These are phyloP conservation scores for Gobius niger DNA, from an alignment of 2,113 vertebrate species.

Conservation along the genomic window DNA sequence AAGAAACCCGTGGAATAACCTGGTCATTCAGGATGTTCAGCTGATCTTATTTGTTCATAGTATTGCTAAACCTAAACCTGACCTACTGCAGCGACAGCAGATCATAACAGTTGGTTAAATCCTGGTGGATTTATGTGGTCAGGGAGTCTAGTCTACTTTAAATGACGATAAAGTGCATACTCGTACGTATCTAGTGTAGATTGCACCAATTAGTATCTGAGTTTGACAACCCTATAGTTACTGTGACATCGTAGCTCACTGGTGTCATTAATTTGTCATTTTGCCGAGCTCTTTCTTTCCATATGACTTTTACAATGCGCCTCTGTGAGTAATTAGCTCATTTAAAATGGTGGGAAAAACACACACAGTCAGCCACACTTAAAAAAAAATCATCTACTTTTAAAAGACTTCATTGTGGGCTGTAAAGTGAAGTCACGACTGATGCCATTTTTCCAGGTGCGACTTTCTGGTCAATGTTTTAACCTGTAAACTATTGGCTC, in stretches of 20 bases:
- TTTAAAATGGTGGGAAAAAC: background rate
- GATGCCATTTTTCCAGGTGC: slow-evolving; percentile 44
- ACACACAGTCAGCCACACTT: slow-evolving; percentile 11
- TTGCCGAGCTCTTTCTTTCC: slow-evolving; percentile 2
- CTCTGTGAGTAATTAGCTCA: slow-evolving; percentile 4
- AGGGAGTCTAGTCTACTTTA: too few species aligned
- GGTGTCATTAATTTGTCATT: background rate
- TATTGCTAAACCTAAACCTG: too few species aligned
- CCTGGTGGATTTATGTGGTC: too few species aligned
- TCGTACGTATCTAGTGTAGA: too few species aligned
- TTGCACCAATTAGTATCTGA: too few species aligned
- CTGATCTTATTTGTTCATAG: too few species aligned
- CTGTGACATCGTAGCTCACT: background rate
- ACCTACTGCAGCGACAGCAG: too few species aligned
- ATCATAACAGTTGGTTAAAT: too few species aligned
- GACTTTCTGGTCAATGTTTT: slow-evolving; percentile 30
- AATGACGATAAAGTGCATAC: too few species aligned
- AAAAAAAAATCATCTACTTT: slow-evolving; percentile 10
- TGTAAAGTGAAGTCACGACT: background rate
- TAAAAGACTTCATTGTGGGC: slow-evolving; percentile 2
- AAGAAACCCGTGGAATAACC: too few species aligned
- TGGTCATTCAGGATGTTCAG: too few species aligned
- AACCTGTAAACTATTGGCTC: slow-evolving; percentile 40
- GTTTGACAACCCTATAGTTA: too few species aligned
- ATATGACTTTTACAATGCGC: background rate